Conservation (phyloP, 2,797 vertebrate species). For the Clarias platycephalus region DNA sequence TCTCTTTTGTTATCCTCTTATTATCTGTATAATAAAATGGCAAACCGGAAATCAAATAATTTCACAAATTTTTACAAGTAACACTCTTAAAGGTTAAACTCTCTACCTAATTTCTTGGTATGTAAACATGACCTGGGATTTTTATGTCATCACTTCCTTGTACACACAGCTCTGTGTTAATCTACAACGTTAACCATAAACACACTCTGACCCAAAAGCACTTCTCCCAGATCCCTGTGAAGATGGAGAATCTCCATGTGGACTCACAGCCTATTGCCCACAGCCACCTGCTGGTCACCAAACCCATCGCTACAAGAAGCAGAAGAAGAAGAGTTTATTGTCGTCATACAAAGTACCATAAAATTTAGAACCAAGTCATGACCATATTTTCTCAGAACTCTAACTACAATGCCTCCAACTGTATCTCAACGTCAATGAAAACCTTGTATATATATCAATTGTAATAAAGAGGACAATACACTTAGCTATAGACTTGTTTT, state of each 20-base stretch:
- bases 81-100: neutral
- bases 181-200: slow-evolving; percentile 77
- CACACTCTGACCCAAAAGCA: slow-evolving; percentile 81
- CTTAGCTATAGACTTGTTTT: neutral
- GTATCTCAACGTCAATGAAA: neutral
- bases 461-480: slow-evolving; percentile 1
- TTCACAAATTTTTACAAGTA: neutral
- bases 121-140: neutral
- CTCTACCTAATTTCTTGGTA: neutral
- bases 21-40: too few species aligned
- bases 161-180: slow-evolving; percentile 78
- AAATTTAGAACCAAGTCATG: too few species aligned
- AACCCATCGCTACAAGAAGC: slow-evolving; percentile 45
- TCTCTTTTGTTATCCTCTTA: too few species aligned
- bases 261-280: slow-evolving; percentile 53
- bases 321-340: too few species aligned
- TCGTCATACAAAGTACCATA: too few species aligned
- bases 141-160: slow-evolving; percentile 4
- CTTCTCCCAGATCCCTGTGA: slow-evolving; percentile 78
- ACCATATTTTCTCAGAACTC: too few species aligned
- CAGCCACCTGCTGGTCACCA: slow-evolving; percentile 62
- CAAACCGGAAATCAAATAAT: neutral
- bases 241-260: slow-evolving; percentile 72
- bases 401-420: slow-evolving; percentile 9
- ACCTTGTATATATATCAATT: neutral